Evolutionary conservation across 1,140 invertebrate species (phyloP), one percentile per base, ranked within the genome.

Genomic region (Scaptomyza graminum): DNA sequence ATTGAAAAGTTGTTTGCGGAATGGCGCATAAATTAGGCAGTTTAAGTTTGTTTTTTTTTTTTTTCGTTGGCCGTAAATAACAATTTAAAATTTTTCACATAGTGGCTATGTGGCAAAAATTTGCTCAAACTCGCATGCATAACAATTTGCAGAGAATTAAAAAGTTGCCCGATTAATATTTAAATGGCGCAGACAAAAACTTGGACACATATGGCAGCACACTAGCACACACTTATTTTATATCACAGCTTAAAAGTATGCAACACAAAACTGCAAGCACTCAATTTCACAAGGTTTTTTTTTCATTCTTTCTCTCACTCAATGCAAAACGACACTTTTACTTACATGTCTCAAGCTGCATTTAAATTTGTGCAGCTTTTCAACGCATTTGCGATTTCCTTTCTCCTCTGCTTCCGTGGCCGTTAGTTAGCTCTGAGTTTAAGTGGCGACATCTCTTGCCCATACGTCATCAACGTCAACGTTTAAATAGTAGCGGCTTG

Each of bases 201-300:
- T 70, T 70, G 54, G 12, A 34, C 63, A 73, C 55, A 67, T 72
- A 66, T 67, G 63, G 18, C 37, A 50, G 9, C 62, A 55, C 44
- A 47, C 47, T 28, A 39, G 25, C 34, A 63, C 34, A 15, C 41
- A 54, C 41, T 28, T 41, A 43, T n/a, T 9, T 65, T 72, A 63
- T 81, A 34, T 41, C 39, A 47, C 66, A 62, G 81, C 81, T 68
- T 66, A 71, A 85, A 87, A 81, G 84, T 80, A 85, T 81, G 82
- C 82, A 71, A 78, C 82, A 87, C 52, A 66, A 18, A 69, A 74
- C 37, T 28, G 43, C 47, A n/a, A 13, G 1, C 55, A 54, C 61
- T 39, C 62, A 49, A 41, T 65, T 56, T 34, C 54, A 39, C 37
- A 37, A 11, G 15, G 59, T 65, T 55, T 77, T 77, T 66, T 69